Evolutionary conservation across 2,113 vertebrate species (phyloP), one percentile per base, ranked within the genome.

Genomic region (Oryzias celebensis): DNA sequence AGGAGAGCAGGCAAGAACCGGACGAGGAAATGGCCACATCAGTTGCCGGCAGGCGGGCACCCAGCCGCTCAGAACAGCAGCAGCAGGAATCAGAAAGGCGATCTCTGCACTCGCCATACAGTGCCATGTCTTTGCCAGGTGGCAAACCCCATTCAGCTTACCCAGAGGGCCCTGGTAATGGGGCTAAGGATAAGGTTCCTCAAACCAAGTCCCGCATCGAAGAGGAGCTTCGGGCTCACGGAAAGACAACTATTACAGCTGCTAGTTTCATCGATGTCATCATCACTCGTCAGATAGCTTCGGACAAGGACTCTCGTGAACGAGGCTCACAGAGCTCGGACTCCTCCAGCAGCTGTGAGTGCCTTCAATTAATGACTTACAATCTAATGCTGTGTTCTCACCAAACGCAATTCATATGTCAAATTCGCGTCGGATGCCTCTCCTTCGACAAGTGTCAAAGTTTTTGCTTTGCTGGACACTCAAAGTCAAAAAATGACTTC

Each of bases 241-340:
- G 97, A 53, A 99, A 99, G 91, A 99, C 97, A 56, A 99, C 97
- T 68, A 98, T 99, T 78, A 98, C 97, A 17, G 96, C 97, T 26
- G 96, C 96, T 77, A 99, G 95, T 90, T 99, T 99, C 89, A 99
- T 99, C 65, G 97, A 99, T 74, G 96, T 98, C 90, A 98, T 99
- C 93, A 99, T 99, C 92, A 99, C 96, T 8, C 94, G 95, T 62
- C 96, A 99, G 88, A 99, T 99, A 65, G 95, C 97, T 61, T 94
- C 96, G 17, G 96, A 98, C 84, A 99, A 98, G 89, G 96, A 99
- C 84, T 92, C 92, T 0, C 90, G 96, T 59, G 97, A 98, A 63
- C 93, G 96, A 73, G 92, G 94, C 86, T 96, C 96, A 53, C 96
- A 98, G 80, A 96, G 95, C 83, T 98, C 95, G 2, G 96, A 98